Conservation (phyloP, 2,113 vertebrate species). For the Tringa solitaria region DNA sequence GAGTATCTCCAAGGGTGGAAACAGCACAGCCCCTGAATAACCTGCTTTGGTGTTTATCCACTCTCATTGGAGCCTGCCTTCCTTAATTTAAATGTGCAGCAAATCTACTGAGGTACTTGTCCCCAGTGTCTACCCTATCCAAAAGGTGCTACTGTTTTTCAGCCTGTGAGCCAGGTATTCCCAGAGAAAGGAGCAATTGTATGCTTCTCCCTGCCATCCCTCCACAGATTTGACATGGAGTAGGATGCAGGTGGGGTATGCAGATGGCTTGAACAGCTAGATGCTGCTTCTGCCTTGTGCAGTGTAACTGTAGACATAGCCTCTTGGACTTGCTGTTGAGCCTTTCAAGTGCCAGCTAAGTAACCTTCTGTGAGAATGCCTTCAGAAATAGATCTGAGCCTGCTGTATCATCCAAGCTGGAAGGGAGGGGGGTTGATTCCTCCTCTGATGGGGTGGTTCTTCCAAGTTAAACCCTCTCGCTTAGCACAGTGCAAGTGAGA, state of each 20-base stretch:
- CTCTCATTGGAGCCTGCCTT: not conserved
- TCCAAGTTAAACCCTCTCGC: not conserved
- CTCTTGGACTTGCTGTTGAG: not conserved
- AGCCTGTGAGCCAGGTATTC: not conserved
- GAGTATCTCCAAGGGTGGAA: not conserved
- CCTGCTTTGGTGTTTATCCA: not conserved
- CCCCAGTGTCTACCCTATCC: not conserved
- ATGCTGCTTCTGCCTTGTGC: not conserved
- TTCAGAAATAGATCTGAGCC: not conserved
- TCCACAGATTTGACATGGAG: not conserved
- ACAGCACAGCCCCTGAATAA: not conserved
- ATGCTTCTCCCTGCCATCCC: not conserved
- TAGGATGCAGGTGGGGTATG: not conserved
- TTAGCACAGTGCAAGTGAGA: not conserved
- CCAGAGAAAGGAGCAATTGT: not conserved
- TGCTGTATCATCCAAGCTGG: not conserved
- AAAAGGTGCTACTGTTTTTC: not conserved
- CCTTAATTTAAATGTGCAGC: not conserved
- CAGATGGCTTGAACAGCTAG: not conserved
- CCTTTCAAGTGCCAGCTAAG: not conserved
- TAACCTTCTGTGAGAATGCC: not conserved
- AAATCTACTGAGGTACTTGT: not conserved
- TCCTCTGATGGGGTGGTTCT: not conserved
- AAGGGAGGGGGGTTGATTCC: not conserved
- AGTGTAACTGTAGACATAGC: not conserved